A percentile compares a stretch with the other conserved stretches of the same genome.
Conservation (phyloP, 2,113 vertebrate species). For the Isurus oxyrinchus region DNA sequence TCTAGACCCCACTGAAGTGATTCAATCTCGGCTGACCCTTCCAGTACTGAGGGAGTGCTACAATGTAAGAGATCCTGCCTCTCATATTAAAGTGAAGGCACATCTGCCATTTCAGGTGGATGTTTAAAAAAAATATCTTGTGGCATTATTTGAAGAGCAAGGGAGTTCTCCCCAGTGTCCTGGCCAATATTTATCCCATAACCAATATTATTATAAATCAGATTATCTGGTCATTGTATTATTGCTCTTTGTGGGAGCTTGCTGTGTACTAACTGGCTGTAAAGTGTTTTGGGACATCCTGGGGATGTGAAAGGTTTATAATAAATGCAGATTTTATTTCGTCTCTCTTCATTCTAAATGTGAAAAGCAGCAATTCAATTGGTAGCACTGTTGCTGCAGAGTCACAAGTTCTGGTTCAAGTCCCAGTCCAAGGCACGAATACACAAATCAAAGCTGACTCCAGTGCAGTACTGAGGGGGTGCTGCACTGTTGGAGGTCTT, state of each 20-base stretch:
- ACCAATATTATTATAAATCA: background rate
- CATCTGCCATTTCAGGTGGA: background rate
- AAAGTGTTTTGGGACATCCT: background rate
- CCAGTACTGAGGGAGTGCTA: background rate
- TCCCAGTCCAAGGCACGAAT: too few relatives aligned
- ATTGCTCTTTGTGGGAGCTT: background rate
- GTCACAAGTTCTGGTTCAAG: too few relatives aligned
- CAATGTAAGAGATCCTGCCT: background rate
- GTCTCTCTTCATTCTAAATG: background rate
- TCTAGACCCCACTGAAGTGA: background rate
- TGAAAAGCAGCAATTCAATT: background rate
- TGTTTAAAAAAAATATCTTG: too few relatives aligned
- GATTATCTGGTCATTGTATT: background rate
- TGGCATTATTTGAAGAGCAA: background rate
- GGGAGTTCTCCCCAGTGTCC: background rate
- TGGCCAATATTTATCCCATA: background rate
- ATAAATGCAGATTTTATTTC: background rate
- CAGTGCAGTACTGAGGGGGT: too few relatives aligned
- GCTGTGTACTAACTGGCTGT: background rate
- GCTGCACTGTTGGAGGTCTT: too few relatives aligned
- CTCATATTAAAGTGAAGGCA: background rate
- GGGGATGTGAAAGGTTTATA: background rate
- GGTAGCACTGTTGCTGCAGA: too few relatives aligned
- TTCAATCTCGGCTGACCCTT: background rate
- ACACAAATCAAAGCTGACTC: too few relatives aligned